Base-by-base conservation (phyloP, 2,888 invertebrate species). In the Bhutanitis thaidina region DNA sequence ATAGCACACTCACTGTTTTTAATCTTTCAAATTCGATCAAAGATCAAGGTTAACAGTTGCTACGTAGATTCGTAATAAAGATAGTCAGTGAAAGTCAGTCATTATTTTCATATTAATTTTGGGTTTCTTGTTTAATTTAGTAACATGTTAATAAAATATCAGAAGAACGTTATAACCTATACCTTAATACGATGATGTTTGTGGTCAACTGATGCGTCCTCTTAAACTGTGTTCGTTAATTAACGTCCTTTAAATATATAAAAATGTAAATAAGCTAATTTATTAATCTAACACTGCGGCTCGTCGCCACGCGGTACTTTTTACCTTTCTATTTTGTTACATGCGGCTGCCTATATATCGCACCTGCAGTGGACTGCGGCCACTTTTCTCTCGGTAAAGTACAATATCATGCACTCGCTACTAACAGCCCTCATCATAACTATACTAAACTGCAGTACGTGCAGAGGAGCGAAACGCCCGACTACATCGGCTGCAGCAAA, bases 381-480 rank as follows among this genome's bases (percentile, higher is more conserved):
- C 90, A 87, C 85, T 90, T 92, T 78, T 91, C 92, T 83, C 86
- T 92, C 80, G 92, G 92, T 92, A 93, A 92, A 85, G 92, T 92
- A 92, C 92, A 91, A 89, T 91, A 92, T 91, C 92, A 92, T 90
- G 92, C 92, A 84, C 86, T 83, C 82, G 83, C 85, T 67, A 86
- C 90, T 90, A 90, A 90, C 88, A 77, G 76, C 66, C 73, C 78
- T 67, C 80, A 80, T 71, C 80, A 74, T 78, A 83, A 80, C 74
- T 76, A 75, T 74, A 79, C 82, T 69, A 84, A 81, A 77, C 67
- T 79, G 60, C 72, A 77, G 68, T 67, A 66, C 64, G 73, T 68
- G 55, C 80, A 75, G 63, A 74, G 84, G 64, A 74, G 80, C 66
- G 80, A 72, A 58, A 80, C 83, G 54, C 79, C 85, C 50, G 88